Conservation (phyloP, 2,797 vertebrate genomes). For the Gambusia yucatana region DNA sequence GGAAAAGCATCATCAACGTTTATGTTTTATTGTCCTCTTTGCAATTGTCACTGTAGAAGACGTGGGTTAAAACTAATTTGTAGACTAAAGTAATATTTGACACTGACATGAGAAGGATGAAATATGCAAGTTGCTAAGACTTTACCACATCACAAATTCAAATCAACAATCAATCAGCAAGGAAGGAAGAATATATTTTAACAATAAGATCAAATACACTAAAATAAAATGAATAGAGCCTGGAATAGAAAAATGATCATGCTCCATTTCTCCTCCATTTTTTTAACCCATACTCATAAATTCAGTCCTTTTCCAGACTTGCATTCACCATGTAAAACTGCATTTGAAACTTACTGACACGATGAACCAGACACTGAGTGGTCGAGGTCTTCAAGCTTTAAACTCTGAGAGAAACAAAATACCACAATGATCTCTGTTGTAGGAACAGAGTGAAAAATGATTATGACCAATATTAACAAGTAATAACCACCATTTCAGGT, state of each 20-base stretch:
- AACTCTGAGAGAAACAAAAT: conserved; percentile 58
- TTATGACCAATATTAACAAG: neutral
- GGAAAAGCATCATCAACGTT: neutral
- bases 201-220: neutral
- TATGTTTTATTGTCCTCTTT: neutral
- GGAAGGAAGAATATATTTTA: neutral
- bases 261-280: neutral
- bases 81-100: neutral
- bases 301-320: neutral
- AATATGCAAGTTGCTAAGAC: neutral
- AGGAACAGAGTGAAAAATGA: neutral
- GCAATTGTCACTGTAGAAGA: neutral
- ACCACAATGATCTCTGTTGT: conserved; percentile 7
- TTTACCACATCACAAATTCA: neutral
- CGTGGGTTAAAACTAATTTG: neutral
- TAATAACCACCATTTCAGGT: conserved; percentile 49
- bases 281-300: too few relatives aligned
- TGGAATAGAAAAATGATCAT: neutral
- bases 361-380: conserved; percentile 24
- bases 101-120: neutral
- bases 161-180: neutral
- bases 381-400: conserved; percentile 75
- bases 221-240: neutral
- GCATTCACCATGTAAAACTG: neutral
- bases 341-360: conserved; percentile 64